phyloP scores from a whole-genome alignment of 2,888 invertebrate species.

The Petrolisthes cinctipes region DNA sequence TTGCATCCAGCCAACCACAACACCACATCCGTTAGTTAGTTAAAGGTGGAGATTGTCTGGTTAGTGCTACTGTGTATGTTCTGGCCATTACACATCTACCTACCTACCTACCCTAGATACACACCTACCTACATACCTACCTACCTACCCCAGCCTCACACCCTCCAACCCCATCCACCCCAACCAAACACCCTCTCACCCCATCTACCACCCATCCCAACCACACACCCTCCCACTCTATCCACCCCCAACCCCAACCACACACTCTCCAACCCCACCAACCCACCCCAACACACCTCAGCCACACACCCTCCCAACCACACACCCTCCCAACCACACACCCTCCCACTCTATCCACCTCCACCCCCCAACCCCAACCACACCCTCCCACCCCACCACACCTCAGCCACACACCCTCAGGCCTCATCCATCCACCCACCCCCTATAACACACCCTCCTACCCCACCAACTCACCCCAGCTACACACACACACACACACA shows the following conservation, averaged over 20 bases:
- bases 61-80: too few species aligned
- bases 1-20: too few species aligned
- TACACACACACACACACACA: constrained; percentile 26
- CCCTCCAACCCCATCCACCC: not conserved
- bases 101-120: too few species aligned
- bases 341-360: not conserved
- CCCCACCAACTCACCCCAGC: too few species aligned
- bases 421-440: not conserved
- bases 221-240: not conserved
- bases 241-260: not conserved
- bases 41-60: too few species aligned
- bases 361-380: not conserved
- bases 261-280: not conserved
- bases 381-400: not conserved
- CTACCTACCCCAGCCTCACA: not conserved
- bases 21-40: too few species aligned
- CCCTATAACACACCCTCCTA: not conserved
- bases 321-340: constrained; percentile 7
- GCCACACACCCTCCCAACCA: not conserved
- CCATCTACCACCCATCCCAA: not conserved
- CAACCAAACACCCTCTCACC: not conserved
- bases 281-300: too few species aligned
- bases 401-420: too few species aligned
- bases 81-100: too few species aligned
- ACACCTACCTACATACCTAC: too few species aligned